These are phyloP conservation scores for Enteromius paludinosus DNA, from an alignment of 2,797 vertebrate genomes.

Conservation along the genomic window DNA sequence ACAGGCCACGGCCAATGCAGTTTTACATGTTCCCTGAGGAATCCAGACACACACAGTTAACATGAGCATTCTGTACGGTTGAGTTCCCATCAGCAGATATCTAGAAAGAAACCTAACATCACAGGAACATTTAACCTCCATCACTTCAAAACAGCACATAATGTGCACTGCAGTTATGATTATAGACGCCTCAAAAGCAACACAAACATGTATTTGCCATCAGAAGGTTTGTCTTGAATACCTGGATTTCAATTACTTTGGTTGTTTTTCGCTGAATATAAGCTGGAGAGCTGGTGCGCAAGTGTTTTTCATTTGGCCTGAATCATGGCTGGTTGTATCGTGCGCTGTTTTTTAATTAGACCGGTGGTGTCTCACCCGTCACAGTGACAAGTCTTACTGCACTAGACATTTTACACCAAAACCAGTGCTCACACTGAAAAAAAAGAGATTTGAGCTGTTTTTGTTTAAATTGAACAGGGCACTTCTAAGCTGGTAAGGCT, in stretches of 20 bases:
- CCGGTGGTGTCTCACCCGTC: neutral
- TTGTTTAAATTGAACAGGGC: neutral
- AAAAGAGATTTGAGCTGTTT: neutral
- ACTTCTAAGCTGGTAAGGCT: neutral
- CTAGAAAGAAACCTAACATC: neutral
- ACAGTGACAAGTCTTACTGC: slow-evolving; percentile 16
- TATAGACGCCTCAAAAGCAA: neutral
- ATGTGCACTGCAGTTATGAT: neutral
- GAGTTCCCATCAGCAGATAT: slow-evolving; percentile 2
- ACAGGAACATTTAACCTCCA: neutral
- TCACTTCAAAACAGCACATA: neutral
- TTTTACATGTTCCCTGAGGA: slow-evolving; percentile 50
- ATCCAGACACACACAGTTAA: slow-evolving; percentile 32
- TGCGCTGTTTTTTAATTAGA: slow-evolving; percentile 68
- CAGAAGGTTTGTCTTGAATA: neutral
- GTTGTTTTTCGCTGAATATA: neutral
- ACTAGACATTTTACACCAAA: slow-evolving; percentile 38
- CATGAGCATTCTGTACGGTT: slow-evolving; percentile 11
- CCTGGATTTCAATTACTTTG: neutral
- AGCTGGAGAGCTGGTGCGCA: neutral
- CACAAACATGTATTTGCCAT: neutral
- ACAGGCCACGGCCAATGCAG: slow-evolving; percentile 40
- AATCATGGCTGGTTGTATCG: slow-evolving; percentile 51
- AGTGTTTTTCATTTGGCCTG: slow-evolving; percentile 43
- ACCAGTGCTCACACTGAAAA: neutral